Base-by-base conservation (phyloP, 2,113 vertebrate genomes). In the Phrynosoma blainvillii region DNA sequence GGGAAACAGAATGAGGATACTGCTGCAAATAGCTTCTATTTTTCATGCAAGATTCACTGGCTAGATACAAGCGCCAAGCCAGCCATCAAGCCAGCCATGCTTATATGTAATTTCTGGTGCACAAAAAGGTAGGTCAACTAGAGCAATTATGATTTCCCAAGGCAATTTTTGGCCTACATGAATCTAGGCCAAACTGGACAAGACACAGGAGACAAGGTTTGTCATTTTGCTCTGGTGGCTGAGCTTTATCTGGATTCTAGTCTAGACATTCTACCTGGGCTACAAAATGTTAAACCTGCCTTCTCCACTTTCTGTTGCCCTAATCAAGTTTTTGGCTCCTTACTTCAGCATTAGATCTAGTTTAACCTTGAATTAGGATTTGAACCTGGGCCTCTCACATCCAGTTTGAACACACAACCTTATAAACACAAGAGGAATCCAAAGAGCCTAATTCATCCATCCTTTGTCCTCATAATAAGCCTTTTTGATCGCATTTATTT, bases 401-500 rank as follows among this genome's bases (percentile, higher is more conserved):
- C 65, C 30, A 84, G 20, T 32, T 23, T 36, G n/a, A 73, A 32
- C 47, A 23, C 47, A 32, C 12, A 52, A n/a, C 18, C 42, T 4
- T 30, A 32, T 32, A n/a, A n/a, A 32, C n/a, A 13, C 10, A 5
- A 73, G n/a, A n/a, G n/a, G n/a, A n/a, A n/a, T n/a, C n/a, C 30
- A 27, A 3, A 11, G 59, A 56, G 9, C 20, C 13, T 36, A 84
- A 75, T n/a, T 21, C 47, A 23, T 14, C 47, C 74, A 40, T 10
- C 52, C 90, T 68, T 56, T 40, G 76, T 80, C 54, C 84, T 47
- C 3, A 3, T 27, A 1, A 70, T 47, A 47, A 47, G 42, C 78
- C 71, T 47, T 89, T 90, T 86, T 66, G 54, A 65, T n/a, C 13
- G 62, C 47, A 84, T 87, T 73, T 73, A 30, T 18, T 66, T 66